phyloP scores from a whole-genome alignment of 2,797 vertebrate genomes.

The Fringilla coelebs region DNA sequence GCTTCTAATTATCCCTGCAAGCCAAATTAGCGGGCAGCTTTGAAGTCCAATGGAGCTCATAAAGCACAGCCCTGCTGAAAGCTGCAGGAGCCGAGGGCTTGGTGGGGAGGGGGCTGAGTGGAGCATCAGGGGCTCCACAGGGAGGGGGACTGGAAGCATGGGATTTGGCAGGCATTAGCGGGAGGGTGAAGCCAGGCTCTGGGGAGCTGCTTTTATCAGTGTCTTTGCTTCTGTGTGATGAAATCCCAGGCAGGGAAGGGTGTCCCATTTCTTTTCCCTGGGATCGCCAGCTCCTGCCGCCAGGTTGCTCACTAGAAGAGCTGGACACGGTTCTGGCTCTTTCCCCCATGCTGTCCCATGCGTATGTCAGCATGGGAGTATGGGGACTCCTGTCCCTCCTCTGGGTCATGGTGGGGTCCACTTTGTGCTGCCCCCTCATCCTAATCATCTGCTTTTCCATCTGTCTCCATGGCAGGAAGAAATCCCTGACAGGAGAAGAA shows the following conservation, averaged over 20 bases:
- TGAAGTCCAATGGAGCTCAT: slow-evolving; percentile 22
- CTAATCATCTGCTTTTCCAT: neutral
- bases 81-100: neutral
- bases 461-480: slow-evolving; percentile 23
- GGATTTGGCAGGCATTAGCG: accelerated
- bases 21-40: neutral
- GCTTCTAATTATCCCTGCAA: slow-evolving; percentile 43
- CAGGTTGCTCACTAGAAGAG: neutral
- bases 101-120: neutral
- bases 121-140: neutral
- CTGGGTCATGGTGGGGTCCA: neutral
- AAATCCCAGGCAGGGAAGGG: neutral
- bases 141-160: neutral
- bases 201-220: neutral
- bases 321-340: neutral
- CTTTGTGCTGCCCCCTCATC: neutral
- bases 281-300: neutral
- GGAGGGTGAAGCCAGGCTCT: neutral
- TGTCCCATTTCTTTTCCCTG: neutral
- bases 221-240: neutral
- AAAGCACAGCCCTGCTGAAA: slow-evolving; percentile 1
- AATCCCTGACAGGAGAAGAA: slow-evolving; percentile 5
- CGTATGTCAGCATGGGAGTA: neutral
- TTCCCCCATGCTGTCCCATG: neutral
- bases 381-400: neutral